These are phyloP conservation scores for Erpetoichthys calabaricus DNA, from an alignment of 2,797 vertebrate species.

Conservation along the genomic window DNA sequence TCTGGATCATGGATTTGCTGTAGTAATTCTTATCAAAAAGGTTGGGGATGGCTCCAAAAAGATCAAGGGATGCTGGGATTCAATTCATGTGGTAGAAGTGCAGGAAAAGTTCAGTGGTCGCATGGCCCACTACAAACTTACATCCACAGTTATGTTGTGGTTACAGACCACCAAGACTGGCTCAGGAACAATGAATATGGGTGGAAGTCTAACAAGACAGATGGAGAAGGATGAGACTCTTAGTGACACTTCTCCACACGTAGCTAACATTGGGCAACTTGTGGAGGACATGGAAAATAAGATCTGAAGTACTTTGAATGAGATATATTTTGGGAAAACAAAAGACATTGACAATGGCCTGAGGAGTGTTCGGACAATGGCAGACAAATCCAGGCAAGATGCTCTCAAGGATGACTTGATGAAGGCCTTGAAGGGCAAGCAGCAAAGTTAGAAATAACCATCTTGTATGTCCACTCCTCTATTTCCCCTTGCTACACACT, in stretches of 20 bases:
- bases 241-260: slow-evolving; percentile 89
- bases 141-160: slow-evolving; percentile 98
- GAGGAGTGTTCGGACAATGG: slow-evolving; percentile 87
- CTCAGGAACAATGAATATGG: slow-evolving; percentile 96
- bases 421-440: slow-evolving; percentile 89
- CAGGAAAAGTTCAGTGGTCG: slow-evolving; percentile 98
- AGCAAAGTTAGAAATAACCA: slow-evolving; percentile 77
- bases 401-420: slow-evolving; percentile 85
- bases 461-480: too few relatives aligned
- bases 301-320: slow-evolving; percentile 97
- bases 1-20: slow-evolving; percentile 94
- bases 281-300: slow-evolving; percentile 99
- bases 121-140: slow-evolving; percentile 95
- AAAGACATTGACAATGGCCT: slow-evolving; percentile 97
- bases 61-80: slow-evolving; percentile 98
- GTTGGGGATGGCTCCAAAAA: slow-evolving; percentile 97
- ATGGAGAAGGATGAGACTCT: slow-evolving; percentile 95
- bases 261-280: slow-evolving; percentile 92
- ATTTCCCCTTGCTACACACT: slow-evolving; percentile 35
- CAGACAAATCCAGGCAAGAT: slow-evolving; percentile 87
- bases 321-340: slow-evolving; percentile 98
- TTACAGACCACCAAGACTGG: slow-evolving; percentile 93
- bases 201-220: slow-evolving; percentile 96
- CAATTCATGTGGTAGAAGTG: slow-evolving; percentile 98
- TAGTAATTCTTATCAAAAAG: slow-evolving; percentile 98